A percentile compares a stretch with the other conserved stretches of the same genome.
phyloP scores from a whole-genome alignment of 2,888 invertebrate species.

The Drosophila eohydei region DNA sequence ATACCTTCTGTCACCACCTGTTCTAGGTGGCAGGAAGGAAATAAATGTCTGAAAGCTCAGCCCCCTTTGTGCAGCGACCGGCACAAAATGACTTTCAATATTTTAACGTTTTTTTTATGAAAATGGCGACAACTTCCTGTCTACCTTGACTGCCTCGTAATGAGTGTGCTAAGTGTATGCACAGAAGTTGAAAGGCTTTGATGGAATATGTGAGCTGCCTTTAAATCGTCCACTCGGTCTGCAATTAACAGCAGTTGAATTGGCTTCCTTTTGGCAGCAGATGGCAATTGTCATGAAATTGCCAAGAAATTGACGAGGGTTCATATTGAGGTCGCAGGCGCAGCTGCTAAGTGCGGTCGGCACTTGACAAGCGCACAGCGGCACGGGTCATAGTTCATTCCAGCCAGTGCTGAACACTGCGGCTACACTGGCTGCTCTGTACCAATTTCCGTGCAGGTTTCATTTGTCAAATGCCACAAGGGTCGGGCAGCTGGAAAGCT shows the following conservation, averaged over 20 bases:
- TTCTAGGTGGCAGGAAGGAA: constrained; percentile 65
- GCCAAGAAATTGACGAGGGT: constrained; percentile 66
- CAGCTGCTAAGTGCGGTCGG: constrained; percentile 57
- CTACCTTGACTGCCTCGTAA: constrained; percentile 42
- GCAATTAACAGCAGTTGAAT: constrained; percentile 49
- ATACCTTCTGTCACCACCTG: constrained; percentile 48
- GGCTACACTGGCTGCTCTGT: constrained; percentile 31
- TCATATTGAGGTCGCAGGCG: constrained; percentile 29
- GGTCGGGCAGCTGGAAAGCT: constrained; percentile 31
- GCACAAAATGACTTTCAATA: constrained; percentile 77
- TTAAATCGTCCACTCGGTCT: constrained; percentile 23
- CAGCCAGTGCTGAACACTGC: constrained; percentile 26
- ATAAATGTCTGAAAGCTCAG: constrained; percentile 69
- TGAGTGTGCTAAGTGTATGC: constrained; percentile 24
- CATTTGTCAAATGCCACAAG: constrained; percentile 71
- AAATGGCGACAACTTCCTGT: constrained; percentile 72
- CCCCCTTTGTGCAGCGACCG: constrained; percentile 45
- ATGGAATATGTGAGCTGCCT: constrained; percentile 32
- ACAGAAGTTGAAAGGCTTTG: constrained; percentile 3
- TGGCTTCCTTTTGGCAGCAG: constrained; percentile 33
- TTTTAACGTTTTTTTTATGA: constrained; percentile 61
- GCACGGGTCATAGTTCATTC: constrained; percentile 43
- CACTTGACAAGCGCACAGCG: constrained; percentile 37
- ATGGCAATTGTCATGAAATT: constrained; percentile 60
- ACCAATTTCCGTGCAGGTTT: constrained; percentile 66